Conservation (phyloP, 2,888 invertebrate genomes). For the Callyntrura sp. region DNA sequence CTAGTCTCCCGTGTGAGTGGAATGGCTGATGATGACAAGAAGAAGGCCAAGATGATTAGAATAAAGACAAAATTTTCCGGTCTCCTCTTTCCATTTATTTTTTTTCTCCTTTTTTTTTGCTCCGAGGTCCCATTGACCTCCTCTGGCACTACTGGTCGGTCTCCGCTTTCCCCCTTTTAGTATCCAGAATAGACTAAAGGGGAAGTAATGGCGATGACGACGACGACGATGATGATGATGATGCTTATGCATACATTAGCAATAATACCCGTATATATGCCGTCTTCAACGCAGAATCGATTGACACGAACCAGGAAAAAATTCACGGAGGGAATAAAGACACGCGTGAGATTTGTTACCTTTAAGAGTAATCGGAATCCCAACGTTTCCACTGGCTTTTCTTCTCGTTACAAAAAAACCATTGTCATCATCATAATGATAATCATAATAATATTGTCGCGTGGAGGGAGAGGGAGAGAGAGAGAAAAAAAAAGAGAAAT, state of each 20-base stretch:
- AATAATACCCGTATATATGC: slow-evolving; percentile 2
- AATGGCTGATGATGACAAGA: slow-evolving; percentile 3
- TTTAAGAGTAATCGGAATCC: slow-evolving; percentile 8
- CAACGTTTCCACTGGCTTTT: not conserved
- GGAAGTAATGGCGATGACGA: no score
- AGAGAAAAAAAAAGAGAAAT: slow-evolving; percentile 15
- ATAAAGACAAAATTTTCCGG: slow-evolving; percentile 32
- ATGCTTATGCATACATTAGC: slow-evolving; percentile 46
- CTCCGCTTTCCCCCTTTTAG: not conserved
- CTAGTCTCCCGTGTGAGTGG: not conserved
- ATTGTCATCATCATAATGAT: not conserved
- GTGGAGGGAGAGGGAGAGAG: not conserved
- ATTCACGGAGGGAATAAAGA: slow-evolving; percentile 23
- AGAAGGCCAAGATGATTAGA: slow-evolving; percentile 15
- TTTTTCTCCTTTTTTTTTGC: not conserved
- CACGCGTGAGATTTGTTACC: slow-evolving; percentile 30
- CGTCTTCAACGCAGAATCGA: slow-evolving; percentile 31
- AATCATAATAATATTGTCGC: not conserved
- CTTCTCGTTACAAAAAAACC: not conserved
- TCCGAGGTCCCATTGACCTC: slow-evolving; percentile 38
- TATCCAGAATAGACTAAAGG: not conserved
- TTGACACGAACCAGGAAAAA: slow-evolving; percentile 16
- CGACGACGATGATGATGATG: no score
- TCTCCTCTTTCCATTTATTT: not conserved
- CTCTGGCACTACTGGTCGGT: slow-evolving; percentile 29